phyloP scores from a whole-genome alignment of 2,888 invertebrate genomes.

The Coleophora flavipennella region DNA sequence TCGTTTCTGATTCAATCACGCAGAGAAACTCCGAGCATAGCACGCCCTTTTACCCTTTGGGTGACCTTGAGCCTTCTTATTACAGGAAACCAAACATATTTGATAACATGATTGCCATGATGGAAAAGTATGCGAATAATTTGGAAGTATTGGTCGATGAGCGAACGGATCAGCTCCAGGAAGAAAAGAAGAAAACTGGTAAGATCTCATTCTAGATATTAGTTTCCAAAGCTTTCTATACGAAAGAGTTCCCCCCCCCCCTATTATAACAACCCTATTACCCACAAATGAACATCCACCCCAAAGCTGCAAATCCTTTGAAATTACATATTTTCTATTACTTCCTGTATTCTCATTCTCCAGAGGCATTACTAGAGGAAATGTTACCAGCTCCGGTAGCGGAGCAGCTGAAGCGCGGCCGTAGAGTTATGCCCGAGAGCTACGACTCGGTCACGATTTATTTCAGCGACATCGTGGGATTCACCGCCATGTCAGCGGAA shows the following conservation, averaged over 20 bases:
- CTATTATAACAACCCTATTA: no score
- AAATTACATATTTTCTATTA: no score
- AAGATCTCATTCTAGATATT: conserved; percentile 7
- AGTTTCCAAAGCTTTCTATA: no score
- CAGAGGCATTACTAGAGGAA: conserved; percentile 88
- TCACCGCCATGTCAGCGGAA: conserved; percentile 93
- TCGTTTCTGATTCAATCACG: no score
- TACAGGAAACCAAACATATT: conserved; percentile 94
- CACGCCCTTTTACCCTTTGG: no score
- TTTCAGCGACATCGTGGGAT: conserved; percentile 96
- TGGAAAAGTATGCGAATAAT: conserved; percentile 98
- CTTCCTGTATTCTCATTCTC: conserved; percentile 9
- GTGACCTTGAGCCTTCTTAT: no score
- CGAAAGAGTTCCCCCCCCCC: no score
- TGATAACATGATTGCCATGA: conserved; percentile 98
- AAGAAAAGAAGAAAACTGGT: conserved; percentile 97
- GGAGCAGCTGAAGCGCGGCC: conserved; percentile 90
- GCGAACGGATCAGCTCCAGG: conserved; percentile 91
- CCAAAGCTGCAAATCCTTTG: no score
- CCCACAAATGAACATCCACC: no score
- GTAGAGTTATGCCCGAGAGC: conserved; percentile 90
- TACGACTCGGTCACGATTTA: conserved; percentile 95
- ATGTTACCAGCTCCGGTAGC: conserved; percentile 94
- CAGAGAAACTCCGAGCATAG: no score
- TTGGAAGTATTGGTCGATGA: conserved; percentile 95